Evolutionary conservation across 2,797 vertebrate genomes (phyloP).

Genomic region (Tangara arthus): DNA sequence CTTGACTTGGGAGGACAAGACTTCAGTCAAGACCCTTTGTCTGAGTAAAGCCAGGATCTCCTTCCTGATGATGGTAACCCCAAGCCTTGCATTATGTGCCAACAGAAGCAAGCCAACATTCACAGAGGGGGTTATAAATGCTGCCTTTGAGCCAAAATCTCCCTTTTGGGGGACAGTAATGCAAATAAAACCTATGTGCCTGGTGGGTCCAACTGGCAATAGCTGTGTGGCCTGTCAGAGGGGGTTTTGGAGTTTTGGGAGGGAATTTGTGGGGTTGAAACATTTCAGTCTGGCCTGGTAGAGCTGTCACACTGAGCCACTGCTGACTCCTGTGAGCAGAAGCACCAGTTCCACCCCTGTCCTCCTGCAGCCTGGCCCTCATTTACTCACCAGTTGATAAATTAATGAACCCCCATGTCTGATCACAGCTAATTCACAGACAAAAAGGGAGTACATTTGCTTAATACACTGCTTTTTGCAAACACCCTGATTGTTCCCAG

Average conservation of each 20-base stretch:
- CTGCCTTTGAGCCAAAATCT: background rate
- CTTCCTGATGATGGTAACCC: background rate
- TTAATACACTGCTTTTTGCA: background rate
- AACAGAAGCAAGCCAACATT: background rate
- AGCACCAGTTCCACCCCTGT: background rate
- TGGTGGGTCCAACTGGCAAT: background rate
- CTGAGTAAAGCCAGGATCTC: background rate
- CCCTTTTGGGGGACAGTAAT: background rate
- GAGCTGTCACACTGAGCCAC: background rate
- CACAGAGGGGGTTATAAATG: background rate
- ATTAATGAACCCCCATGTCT: background rate
- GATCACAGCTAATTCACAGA: background rate
- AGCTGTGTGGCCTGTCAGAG: background rate
- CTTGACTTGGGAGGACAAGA: background rate
- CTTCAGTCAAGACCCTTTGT: background rate
- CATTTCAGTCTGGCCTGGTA: background rate
- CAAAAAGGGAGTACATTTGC: background rate
- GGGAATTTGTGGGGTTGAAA: background rate
- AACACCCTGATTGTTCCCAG: slow-evolving; percentile 12
- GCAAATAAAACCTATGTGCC: background rate
- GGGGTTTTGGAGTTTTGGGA: background rate
- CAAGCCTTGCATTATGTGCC: background rate
- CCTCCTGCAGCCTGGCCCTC: background rate
- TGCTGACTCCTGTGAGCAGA: background rate
- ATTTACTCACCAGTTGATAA: background rate